phyloP scores from a whole-genome alignment of 2,888 invertebrate genomes.

The Minunthozetes semirufus region DNA sequence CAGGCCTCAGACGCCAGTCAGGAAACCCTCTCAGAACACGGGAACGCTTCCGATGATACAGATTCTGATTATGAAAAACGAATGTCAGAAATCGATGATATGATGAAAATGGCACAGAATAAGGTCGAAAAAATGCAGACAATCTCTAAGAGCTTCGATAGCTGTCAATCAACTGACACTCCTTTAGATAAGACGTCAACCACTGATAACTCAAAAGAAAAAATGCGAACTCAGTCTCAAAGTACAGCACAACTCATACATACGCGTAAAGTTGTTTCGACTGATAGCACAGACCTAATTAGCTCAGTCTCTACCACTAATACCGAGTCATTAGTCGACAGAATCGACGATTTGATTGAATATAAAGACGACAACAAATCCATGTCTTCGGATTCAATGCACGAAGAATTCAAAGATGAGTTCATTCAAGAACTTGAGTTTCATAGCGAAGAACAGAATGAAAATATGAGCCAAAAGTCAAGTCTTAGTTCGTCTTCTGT shows the following conservation, averaged over 20 bases:
- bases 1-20: conserved; percentile 54
- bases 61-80: conserved; percentile 56
- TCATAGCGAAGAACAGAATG: neutral
- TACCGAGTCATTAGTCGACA: conserved; percentile 39
- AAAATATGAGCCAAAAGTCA: conserved; percentile 16
- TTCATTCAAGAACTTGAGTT: neutral
- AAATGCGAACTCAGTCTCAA: conserved; percentile 3
- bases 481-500: neutral
- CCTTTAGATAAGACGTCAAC: neutral
- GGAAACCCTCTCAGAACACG: conserved; percentile 55
- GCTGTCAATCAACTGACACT: neutral
- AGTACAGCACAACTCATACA: conserved; percentile 36
- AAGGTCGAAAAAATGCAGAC: conserved; percentile 58
- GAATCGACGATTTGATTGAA: conserved; percentile 38
- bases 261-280: conserved; percentile 34
- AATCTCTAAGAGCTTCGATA: conserved; percentile 32
- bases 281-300: conserved; percentile 38
- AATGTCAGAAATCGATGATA: conserved; percentile 63
- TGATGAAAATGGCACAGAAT: conserved; percentile 60
- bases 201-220: conserved; percentile 23
- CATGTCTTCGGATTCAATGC: conserved; percentile 25
- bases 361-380: conserved; percentile 28
- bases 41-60: conserved; percentile 23
- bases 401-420: conserved; percentile 17
- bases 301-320: conserved; percentile 40